These are phyloP conservation scores for Lasioglossum baleicum DNA, from an alignment of 1,140 invertebrate species.

Conservation along the genomic window DNA sequence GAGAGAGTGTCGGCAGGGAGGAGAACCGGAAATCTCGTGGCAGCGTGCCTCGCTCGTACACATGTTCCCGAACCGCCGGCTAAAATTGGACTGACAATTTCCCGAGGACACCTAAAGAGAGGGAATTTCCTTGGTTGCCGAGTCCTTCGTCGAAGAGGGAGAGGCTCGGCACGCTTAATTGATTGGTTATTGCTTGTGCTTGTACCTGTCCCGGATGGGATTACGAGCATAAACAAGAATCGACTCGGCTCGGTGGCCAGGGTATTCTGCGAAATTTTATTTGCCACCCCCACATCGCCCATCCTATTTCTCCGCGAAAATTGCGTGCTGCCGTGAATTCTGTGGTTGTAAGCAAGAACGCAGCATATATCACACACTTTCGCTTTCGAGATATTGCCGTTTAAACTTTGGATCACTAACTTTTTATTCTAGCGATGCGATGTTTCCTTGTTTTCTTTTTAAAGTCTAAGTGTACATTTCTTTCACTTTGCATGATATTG, in stretches of 20 bases:
- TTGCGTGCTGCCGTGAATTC: too few species aligned
- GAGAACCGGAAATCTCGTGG: background rate
- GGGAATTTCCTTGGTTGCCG: background rate
- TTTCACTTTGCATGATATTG: too few species aligned
- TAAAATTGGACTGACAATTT: conserved; percentile 8
- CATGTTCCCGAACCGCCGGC: background rate
- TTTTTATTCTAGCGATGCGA: too few species aligned
- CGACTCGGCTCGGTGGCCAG: background rate
- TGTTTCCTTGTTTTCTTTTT: too few species aligned
- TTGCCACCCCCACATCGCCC: background rate
- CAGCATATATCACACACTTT: too few species aligned
- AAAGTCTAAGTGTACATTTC: too few species aligned
- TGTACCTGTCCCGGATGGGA: conserved; percentile 5
- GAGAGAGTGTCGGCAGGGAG: background rate
- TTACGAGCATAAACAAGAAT: background rate
- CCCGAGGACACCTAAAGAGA: too few species aligned
- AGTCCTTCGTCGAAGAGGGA: background rate
- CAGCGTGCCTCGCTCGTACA: too few species aligned
- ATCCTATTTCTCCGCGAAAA: too few species aligned
- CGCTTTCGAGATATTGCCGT: too few species aligned
- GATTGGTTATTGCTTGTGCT: conserved; percentile 20
- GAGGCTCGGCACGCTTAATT: background rate
- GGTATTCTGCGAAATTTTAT: background rate
- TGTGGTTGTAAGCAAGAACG: too few species aligned
- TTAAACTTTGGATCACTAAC: too few species aligned